Conservation (phyloP, 2,888 invertebrate genomes). For the Tuberolachnus salignus region DNA sequence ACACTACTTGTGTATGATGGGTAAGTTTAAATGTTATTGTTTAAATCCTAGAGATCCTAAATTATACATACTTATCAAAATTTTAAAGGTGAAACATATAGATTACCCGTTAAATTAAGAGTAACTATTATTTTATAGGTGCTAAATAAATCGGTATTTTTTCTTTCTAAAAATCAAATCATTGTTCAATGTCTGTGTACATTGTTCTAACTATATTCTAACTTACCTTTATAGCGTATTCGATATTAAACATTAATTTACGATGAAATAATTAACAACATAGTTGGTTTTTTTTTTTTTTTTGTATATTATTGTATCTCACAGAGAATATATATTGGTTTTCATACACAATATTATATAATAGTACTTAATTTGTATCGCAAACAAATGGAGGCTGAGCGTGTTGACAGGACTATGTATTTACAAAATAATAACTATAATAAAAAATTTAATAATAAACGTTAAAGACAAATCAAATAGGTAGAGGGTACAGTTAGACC, state of each 20-base stretch:
- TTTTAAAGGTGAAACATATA: no score
- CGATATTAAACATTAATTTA: conserved; percentile 19
- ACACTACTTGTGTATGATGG: no score
- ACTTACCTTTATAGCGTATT: conserved; percentile 25
- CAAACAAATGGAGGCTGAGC: conserved; percentile 40
- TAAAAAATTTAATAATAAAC: not conserved
- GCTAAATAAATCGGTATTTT: no score
- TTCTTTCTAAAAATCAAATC: not conserved
- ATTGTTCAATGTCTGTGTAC: not conserved
- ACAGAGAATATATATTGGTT: conserved; percentile 8
- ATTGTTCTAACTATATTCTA: conserved; percentile 16
- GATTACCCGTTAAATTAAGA: no score
- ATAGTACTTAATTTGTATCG: conserved; percentile 37
- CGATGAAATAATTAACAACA: conserved; percentile 20
- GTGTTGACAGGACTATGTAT: not conserved
- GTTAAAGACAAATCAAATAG: no score
- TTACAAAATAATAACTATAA: conserved; percentile 34
- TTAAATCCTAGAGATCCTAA: no score
- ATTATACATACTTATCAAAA: no score
- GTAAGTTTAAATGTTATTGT: no score
- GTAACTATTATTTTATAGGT: no score
- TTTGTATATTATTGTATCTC: not conserved
- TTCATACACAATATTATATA: conserved; percentile 14
- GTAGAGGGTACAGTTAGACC: no score
- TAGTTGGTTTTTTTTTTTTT: not conserved